phyloP scores from a whole-genome alignment of 2,888 invertebrate species.

The Platerodrilus igneus region DNA sequence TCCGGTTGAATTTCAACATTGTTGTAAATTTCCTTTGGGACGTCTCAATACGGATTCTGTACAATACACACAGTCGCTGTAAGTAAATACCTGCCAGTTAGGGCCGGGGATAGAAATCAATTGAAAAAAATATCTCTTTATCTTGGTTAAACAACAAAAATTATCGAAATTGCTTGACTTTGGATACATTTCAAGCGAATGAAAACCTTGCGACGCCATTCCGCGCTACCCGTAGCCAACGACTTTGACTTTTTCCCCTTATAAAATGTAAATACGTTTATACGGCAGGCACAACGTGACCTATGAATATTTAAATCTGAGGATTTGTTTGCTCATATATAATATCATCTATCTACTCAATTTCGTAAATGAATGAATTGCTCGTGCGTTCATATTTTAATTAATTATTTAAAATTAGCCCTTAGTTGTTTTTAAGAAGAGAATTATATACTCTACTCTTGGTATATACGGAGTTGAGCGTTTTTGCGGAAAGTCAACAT shows the following conservation, averaged over 20 bases:
- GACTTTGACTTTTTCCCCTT: conserved; percentile 20
- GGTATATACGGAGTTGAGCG: conserved; percentile 20
- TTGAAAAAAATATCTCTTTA: too few species aligned
- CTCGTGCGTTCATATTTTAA: conserved; percentile 19
- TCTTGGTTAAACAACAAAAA: not conserved
- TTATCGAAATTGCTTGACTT: conserved; percentile 20
- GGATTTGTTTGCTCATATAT: conserved; percentile 25
- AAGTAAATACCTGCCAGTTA: conserved; percentile 18
- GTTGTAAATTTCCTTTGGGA: conserved; percentile 42
- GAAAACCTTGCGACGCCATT: too few species aligned
- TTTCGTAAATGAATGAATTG: conserved; percentile 29
- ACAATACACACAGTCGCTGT: conserved; percentile 14
- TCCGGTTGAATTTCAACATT: conserved; percentile 44
- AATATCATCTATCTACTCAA: too few species aligned
- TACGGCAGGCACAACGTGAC: too few species aligned
- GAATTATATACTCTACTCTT: too few species aligned
- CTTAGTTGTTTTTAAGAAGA: conserved; percentile 13
- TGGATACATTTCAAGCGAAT: conserved; percentile 20
- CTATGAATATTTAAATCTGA: conserved; percentile 27
- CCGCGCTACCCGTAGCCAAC: too few species aligned
- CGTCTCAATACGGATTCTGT: conserved; percentile 21
- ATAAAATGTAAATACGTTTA: conserved; percentile 23
- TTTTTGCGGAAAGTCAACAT: conserved; percentile 30
- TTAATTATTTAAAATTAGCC: conserved; percentile 23
- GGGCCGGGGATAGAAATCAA: too few species aligned